Conservation (phyloP, 2,113 vertebrate species). For the Telmatochromis brichardi region DNA sequence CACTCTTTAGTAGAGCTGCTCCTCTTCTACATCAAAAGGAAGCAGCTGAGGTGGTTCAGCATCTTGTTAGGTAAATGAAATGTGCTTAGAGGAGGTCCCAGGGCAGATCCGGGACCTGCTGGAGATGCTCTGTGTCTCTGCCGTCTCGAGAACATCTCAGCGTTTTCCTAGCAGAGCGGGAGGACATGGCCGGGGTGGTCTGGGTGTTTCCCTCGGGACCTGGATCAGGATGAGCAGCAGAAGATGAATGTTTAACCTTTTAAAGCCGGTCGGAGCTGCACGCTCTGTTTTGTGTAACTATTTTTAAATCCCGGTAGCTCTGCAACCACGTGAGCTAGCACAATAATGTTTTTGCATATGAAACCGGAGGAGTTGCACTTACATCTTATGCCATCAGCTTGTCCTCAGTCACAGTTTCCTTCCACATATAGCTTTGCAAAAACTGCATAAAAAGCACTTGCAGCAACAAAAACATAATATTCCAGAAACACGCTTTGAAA, state of each 20-base stretch:
- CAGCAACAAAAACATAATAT: too few relatives aligned
- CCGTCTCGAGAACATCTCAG: not conserved
- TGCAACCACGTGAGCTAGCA: rapidly evolving
- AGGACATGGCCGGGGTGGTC: not conserved
- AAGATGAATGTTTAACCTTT: not conserved
- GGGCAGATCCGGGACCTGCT: not conserved
- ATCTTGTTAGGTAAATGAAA: not conserved
- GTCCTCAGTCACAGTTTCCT: too few relatives aligned
- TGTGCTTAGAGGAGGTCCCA: not conserved
- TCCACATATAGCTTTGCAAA: rapidly evolving
- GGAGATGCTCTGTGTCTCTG: not conserved
- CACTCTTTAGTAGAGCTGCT: not conserved
- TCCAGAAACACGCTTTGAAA: too few relatives aligned
- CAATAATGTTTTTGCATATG: too few relatives aligned
- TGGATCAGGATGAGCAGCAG: not conserved
- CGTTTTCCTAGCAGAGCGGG: not conserved
- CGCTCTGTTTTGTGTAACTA: rapidly evolving
- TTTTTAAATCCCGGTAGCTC: too few relatives aligned
- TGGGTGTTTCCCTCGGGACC: not conserved
- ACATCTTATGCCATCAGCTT: too few relatives aligned
- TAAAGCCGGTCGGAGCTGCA: rapidly evolving
- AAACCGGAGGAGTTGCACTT: too few relatives aligned
- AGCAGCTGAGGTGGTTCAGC: not conserved
- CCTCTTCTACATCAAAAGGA: not conserved
- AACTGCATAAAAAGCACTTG: too few relatives aligned